phyloP scores from a whole-genome alignment of 2,888 invertebrate species.

The Cylindroiulus punctatus region DNA sequence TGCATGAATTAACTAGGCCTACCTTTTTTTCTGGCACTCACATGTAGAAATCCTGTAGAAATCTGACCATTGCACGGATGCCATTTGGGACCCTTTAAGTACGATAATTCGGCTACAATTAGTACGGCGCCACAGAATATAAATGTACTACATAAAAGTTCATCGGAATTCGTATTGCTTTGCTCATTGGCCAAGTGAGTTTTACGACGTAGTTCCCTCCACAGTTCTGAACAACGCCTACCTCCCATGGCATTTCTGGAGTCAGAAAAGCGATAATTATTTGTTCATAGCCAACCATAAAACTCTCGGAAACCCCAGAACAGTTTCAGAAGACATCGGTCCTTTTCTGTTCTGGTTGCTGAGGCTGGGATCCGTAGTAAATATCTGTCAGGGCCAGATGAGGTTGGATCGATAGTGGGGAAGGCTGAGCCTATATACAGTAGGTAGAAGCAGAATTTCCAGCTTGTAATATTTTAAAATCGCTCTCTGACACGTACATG shows the following conservation, averaged over 20 bases:
- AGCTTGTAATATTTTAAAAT: conserved; percentile 16
- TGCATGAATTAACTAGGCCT: too few relatives aligned
- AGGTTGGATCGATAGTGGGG: background rate
- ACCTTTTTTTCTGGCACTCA: too few relatives aligned
- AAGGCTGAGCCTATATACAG: background rate
- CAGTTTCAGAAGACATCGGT: background rate
- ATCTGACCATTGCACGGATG: too few relatives aligned
- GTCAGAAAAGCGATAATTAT: conserved; percentile 6
- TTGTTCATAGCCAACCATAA: conserved; percentile 15
- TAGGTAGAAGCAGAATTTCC: background rate
- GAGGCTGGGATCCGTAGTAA: background rate
- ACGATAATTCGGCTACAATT: background rate
- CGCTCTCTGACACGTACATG: background rate
- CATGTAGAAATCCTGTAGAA: too few relatives aligned
- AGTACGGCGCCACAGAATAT: background rate
- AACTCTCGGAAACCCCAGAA: background rate
- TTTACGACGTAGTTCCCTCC: background rate
- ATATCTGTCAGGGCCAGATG: background rate
- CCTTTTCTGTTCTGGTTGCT: conserved; percentile 31
- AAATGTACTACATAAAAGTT: background rate
- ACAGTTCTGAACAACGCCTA: background rate
- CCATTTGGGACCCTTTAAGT: too few relatives aligned
- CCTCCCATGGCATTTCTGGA: background rate
- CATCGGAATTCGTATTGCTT: background rate
- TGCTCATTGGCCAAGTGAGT: background rate